These are phyloP conservation scores for Ormyrus labotus DNA, from an alignment of 2,888 invertebrate species.

Conservation along the genomic window DNA sequence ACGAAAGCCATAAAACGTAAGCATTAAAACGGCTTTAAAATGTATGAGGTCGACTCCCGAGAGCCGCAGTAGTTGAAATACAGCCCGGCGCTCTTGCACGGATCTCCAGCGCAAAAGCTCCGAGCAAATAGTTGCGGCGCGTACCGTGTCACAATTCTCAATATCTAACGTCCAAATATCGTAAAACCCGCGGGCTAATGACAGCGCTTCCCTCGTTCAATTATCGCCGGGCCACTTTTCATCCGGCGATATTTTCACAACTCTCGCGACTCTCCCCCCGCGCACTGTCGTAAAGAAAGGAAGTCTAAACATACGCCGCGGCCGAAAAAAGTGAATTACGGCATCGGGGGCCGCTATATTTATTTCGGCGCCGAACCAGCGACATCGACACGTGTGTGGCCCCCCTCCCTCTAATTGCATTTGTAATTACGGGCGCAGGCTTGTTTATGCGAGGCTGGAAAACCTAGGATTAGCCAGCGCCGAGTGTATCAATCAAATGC, in stretches of 20 bases:
- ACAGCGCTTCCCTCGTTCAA: no score
- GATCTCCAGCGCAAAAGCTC: no score
- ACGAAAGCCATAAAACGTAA: conserved; percentile 7
- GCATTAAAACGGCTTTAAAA: conserved; percentile 22
- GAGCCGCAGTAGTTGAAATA: not conserved
- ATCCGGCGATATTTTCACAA: no score
- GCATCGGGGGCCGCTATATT: conserved; percentile 1
- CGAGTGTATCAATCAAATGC: no score
- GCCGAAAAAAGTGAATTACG: conserved; percentile 13
- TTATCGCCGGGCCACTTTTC: no score
- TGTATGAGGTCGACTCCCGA: conserved; percentile 8
- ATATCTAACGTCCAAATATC: no score
- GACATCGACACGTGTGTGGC: conserved; percentile 23
- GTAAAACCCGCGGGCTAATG: no score
- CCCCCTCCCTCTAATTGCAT: conserved; percentile 14
- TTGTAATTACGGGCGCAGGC: conserved; percentile 4
- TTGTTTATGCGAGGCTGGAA: conserved; percentile 4
- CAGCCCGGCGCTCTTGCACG: no score
- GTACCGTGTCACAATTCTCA: no score
- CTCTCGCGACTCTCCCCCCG: no score
- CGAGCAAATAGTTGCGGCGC: no score
- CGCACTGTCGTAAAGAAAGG: not conserved
- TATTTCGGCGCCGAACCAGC: conserved; percentile 27
- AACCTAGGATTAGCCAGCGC: not conserved
- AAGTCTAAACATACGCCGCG: not conserved